Evolutionary conservation across 2,888 invertebrate genomes (phyloP), one percentile per base, ranked within the genome.

Genomic region (Lymantria dispar): DNA sequence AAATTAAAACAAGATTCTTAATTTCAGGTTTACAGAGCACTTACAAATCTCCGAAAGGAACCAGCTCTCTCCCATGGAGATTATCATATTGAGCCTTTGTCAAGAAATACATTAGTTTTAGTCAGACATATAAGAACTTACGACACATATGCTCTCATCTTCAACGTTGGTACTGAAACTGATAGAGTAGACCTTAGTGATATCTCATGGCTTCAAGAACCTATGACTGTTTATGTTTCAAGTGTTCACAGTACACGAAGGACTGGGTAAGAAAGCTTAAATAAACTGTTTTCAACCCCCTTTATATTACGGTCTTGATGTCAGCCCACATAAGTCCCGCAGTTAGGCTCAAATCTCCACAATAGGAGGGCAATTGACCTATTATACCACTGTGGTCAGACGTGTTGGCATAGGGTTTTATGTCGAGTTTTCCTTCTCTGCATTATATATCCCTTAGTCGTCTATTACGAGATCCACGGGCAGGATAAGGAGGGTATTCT

Each of bases 21-120:
- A 44, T 68, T 62, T 58, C 60, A 88, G 87, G 84, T 94, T 0
- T 95, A 94, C 64, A 93, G 93, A 68, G 76, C 78, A 0, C 66
- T 95, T 49, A 85, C 90, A 0, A 65, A 74, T 0, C 75, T 94
- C 0, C 92, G 94, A 44, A 81, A 80, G 33, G 81, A 85, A 40
- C 68, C 80, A 0, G 78, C 92, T 0, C 65, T 92, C 0, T 80
- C 79, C 0, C 78, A 82, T 12, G 92, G 92, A 0, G 68, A 69
- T 7, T 64, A 81, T 44, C 71, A 85, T 48, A 64, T 89, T 7
- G 68, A 79, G 41, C 80, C 80, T 0, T 48, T 86, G 13, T 68
- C 75, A 0, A 68, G 68, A 36, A 66, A 76, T 48, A 83, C 78
- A 0, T 50, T 86, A 31, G 45, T 76, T 11, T 56, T 86, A 11